phyloP scores from a whole-genome alignment of 1,140 invertebrate species.

The Kradibia gibbosae region DNA sequence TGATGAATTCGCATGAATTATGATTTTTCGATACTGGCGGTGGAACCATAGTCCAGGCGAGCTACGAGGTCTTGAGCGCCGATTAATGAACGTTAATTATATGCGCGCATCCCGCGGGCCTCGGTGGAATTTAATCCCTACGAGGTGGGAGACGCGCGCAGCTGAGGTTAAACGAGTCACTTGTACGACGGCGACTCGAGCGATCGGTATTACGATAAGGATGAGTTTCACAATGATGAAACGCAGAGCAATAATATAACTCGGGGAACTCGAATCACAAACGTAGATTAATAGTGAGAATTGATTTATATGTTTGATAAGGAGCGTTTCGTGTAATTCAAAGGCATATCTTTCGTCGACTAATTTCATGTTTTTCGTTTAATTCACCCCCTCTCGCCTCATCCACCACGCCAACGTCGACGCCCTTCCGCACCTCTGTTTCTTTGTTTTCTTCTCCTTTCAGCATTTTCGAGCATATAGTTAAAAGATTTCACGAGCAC shows the following conservation, averaged over 20 bases:
- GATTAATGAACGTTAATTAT: conserved; percentile 52
- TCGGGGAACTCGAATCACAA: conserved; percentile 35
- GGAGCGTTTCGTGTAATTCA: conserved; percentile 42
- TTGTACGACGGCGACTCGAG: conserved; percentile 32
- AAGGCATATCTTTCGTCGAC: conserved; percentile 35
- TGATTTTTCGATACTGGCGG: conserved; percentile 33
- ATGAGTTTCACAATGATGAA: conserved; percentile 48
- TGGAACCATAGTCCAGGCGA: not conserved
- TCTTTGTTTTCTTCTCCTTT: not conserved
- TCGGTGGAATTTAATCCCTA: not conserved
- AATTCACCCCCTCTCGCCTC: not conserved
- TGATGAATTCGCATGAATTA: conserved; percentile 47
- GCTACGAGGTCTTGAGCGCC: conserved; percentile 6
- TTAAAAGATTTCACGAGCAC: conserved; percentile 37
- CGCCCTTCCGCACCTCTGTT: not conserved
- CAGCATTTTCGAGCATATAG: conserved; percentile 32
- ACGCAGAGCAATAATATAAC: conserved; percentile 39
- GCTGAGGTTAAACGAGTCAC: conserved; percentile 35
- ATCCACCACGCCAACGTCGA: no score
- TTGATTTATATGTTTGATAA: conserved; percentile 47
- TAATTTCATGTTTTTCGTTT: conserved; percentile 1
- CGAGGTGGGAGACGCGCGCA: not conserved
- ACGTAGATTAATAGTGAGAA: conserved; percentile 49
- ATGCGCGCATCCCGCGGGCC: not conserved
- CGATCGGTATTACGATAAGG: conserved; percentile 46